Conservation (phyloP, 2,888 invertebrate genomes). For the Erpobdella octoculata region DNA sequence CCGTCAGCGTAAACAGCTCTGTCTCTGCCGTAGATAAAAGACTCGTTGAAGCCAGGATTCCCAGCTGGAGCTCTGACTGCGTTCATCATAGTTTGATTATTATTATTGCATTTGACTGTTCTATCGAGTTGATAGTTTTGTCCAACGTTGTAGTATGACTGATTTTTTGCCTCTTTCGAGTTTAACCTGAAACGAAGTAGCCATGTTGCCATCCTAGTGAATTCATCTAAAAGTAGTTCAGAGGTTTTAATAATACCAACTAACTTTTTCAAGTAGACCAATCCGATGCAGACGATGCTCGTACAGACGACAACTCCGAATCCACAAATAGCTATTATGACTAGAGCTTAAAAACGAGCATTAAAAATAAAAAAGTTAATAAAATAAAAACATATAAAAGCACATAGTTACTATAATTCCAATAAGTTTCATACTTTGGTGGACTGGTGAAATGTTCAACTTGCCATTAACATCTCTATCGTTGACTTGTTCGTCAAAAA, state of each 20-base stretch:
- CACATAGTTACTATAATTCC: not conserved
- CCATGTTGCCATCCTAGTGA: no score
- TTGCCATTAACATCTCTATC: not conserved
- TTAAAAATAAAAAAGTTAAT: not conserved
- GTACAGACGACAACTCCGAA: conserved; percentile 4
- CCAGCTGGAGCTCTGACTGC: no score
- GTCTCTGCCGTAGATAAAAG: no score
- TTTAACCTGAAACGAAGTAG: not conserved
- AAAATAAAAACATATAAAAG: not conserved
- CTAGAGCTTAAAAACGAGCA: conserved; percentile 15
- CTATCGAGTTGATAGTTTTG: no score
- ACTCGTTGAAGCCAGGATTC: no score
- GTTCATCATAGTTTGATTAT: no score
- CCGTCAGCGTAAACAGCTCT: not conserved
- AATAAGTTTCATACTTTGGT: conserved; percentile 2
- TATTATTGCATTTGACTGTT: no score
- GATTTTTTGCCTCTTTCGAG: not conserved
- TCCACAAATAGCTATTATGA: conserved; percentile 14
- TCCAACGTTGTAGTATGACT: no score
- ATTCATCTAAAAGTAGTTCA: no score
- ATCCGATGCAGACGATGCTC: conserved; percentile 20
- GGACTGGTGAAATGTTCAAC: not conserved
- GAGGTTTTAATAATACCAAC: no score
- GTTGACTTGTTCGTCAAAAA: not conserved
- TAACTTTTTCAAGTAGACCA: not conserved